phyloP scores from a whole-genome alignment of 2,797 vertebrate genomes.

The Vireo griseus region DNA sequence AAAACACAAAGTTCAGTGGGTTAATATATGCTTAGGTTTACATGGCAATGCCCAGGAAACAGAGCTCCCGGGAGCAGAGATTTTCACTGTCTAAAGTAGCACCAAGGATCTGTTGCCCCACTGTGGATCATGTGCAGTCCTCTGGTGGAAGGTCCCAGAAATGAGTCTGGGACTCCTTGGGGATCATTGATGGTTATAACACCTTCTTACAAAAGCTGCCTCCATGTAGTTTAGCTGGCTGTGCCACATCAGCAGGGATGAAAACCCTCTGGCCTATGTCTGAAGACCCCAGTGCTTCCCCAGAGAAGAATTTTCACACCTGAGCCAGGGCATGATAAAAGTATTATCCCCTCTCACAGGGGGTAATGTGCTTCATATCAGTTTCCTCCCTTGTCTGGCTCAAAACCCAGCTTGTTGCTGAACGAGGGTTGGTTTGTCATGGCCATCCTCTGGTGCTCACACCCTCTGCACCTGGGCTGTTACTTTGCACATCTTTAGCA shows the following conservation, averaged over 20 bases:
- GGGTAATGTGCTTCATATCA: background rate
- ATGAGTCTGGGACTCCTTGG: background rate
- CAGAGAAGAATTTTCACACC: background rate
- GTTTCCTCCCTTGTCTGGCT: background rate
- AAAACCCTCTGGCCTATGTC: background rate
- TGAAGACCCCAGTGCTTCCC: background rate
- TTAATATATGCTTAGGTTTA: background rate
- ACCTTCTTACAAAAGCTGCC: background rate
- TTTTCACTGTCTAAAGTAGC: background rate
- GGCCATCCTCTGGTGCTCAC: background rate
- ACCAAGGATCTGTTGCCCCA: background rate
- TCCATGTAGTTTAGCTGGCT: background rate
- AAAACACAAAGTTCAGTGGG: background rate
- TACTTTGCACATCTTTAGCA: rapidly evolving
- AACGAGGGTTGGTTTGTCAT: background rate
- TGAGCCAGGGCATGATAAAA: background rate
- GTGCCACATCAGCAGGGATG: background rate
- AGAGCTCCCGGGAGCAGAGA: background rate
- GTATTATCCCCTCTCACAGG: background rate
- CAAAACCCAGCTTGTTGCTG: background rate
- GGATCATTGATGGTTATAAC: background rate
- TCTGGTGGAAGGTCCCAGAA: background rate
- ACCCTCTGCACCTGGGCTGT: background rate
- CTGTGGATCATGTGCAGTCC: background rate
- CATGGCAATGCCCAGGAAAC: background rate